Percentiles rank a stretch among this genome's conserved stretches.
Evolutionary conservation across 2,797 vertebrate species (phyloP).

Genomic region (Sebastes iracundus): DNA sequence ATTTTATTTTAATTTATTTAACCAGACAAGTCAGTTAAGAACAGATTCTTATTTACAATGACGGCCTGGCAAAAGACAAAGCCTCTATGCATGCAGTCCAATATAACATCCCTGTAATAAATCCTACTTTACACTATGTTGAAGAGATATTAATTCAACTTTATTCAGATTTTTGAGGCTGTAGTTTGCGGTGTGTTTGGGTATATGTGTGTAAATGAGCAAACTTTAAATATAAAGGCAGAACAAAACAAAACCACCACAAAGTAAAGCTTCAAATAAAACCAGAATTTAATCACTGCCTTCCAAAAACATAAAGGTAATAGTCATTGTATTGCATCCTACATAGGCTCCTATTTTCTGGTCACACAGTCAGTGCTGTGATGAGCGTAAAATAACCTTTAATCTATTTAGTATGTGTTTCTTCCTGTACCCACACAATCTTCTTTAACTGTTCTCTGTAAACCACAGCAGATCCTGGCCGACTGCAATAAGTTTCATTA

Average conservation of each 20-base stretch:
- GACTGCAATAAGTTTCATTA: conserved; percentile 7
- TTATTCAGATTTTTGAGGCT: neutral
- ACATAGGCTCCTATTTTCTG: neutral
- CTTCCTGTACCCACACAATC: neutral
- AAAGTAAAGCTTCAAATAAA: neutral
- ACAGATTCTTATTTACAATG: too few species aligned
- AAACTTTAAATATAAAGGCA: neutral
- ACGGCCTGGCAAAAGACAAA: too few species aligned
- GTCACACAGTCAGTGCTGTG: neutral
- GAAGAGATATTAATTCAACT: neutral
- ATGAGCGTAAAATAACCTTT: neutral
- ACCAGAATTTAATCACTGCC: neutral
- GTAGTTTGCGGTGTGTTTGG: neutral
- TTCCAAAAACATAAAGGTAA: neutral
- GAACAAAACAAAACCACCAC: neutral
- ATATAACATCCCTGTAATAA: neutral
- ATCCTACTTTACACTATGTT: too few species aligned
- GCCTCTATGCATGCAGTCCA: too few species aligned
- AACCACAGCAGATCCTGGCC: conserved; percentile 1
- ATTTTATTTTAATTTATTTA: neutral
- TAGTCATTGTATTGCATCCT: neutral
- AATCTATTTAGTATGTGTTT: neutral
- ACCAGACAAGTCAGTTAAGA: too few species aligned
- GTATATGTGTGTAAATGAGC: neutral
- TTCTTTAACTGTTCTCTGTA: conserved; percentile 18